A percentile compares a stretch with the other conserved stretches of the same genome.
These are phyloP conservation scores for Parnassius apollo DNA, from an alignment of 2,888 invertebrate species.

Conservation along the genomic window DNA sequence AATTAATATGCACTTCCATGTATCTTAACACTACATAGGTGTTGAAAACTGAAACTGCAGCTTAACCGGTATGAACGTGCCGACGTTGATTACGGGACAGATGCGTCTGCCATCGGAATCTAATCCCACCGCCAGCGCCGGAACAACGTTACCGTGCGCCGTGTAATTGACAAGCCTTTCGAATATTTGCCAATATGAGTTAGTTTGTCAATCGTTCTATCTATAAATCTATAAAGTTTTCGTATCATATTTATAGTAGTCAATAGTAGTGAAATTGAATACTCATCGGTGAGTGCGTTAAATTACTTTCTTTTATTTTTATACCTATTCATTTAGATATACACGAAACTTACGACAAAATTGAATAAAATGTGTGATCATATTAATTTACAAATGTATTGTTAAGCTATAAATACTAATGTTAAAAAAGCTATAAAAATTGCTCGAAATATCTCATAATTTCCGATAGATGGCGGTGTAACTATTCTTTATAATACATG, in stretches of 20 bases:
- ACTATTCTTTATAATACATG: too few species aligned
- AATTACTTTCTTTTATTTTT: not conserved
- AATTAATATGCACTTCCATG: not conserved
- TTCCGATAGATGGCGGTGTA: too few species aligned
- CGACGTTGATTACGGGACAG: conserved; percentile 59
- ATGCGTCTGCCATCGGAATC: conserved; percentile 66
- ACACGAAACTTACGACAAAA: not conserved
- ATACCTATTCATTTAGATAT: not conserved
- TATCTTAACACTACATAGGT: conserved; percentile 38
- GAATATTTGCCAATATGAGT: conserved; percentile 39
- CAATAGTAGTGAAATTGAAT: conserved; percentile 20
- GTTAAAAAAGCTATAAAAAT: too few species aligned
- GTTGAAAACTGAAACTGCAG: conserved; percentile 44
- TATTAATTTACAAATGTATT: too few species aligned
- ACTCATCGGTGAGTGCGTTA: not conserved
- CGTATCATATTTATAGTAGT: not conserved
- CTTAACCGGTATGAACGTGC: conserved; percentile 48
- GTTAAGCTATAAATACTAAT: too few species aligned
- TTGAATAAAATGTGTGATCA: too few species aligned
- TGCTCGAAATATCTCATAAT: too few species aligned
- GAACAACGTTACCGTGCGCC: conserved; percentile 47
- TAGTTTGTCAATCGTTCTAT: conserved; percentile 22
- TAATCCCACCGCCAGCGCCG: conserved; percentile 55
- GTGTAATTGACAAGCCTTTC: conserved; percentile 55
- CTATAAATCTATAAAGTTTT: conserved; percentile 13